Conservation (phyloP, 2,797 vertebrate genomes). For the Rousettus madagascariensis region DNA sequence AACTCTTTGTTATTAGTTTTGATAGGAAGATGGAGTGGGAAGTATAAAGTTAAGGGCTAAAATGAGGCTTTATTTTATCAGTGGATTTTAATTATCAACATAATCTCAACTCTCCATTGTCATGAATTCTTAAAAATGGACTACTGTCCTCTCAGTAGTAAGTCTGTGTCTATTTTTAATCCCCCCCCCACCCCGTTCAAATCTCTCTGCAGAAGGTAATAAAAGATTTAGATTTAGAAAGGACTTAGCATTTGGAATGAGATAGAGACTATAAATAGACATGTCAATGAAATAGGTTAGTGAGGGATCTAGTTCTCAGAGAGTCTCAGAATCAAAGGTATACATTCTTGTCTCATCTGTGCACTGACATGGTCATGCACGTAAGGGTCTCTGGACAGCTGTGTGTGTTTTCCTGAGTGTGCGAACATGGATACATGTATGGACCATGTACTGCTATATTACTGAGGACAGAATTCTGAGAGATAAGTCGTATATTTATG, state of each 20-base stretch:
- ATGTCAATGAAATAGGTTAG: constrained; percentile 57
- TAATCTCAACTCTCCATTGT: background rate
- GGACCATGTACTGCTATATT: background rate
- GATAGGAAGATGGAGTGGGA: background rate
- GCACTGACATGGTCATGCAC: background rate
- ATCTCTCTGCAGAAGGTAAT: constrained; percentile 73
- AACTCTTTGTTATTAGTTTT: background rate
- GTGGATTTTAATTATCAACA: background rate
- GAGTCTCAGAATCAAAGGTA: background rate
- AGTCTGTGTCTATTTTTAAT: constrained; percentile 73
- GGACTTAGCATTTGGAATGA: constrained; percentile 72
- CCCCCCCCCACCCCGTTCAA: constrained; percentile 51
- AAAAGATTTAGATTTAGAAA: constrained; percentile 82
- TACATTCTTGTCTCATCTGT: background rate
- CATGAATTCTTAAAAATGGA: background rate
- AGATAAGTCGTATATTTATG: background rate
- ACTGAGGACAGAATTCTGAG: background rate
- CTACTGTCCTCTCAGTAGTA: background rate
- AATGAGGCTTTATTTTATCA: background rate
- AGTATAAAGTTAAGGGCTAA: background rate
- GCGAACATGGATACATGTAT: background rate
- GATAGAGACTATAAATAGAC: constrained; percentile 70
- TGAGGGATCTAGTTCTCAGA: constrained; percentile 41
- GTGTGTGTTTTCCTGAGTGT: background rate
- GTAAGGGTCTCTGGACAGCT: background rate